Evolutionary conservation across 2,113 vertebrate genomes (phyloP), one percentile per base, ranked within the genome.

Genomic region (Eubucco bourcierii): DNA sequence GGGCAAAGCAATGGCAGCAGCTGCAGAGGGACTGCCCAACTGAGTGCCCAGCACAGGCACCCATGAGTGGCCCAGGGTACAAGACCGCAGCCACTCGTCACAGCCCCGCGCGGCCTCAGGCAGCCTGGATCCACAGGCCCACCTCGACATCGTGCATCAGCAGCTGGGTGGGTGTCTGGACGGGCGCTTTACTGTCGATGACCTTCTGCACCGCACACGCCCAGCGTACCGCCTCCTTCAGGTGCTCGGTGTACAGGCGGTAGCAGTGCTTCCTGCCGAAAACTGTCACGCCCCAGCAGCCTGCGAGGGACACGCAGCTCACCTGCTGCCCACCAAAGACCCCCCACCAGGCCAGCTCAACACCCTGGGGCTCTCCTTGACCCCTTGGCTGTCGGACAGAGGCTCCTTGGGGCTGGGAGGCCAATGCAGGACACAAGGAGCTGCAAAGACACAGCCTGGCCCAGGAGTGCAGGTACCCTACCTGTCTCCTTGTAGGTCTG

Each of bases 81-180:
- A 4, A 47, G 33, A 3, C 23, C 63, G n/a, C 3, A 2, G 1
- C 68, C 1, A 1, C 3, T 44, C 7, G 3, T 4, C 33, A 63
- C 2, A 3, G 44, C 9, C 50, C 82, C 6, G 55, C 72, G 2
- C 0, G 0, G 56, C 66, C 21, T 29, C 8, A 4, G 27, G 33
- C 3, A 1, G 44, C 44, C 16, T 46, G 44, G 44, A 17, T 46
- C 59, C 85, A 1, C 0, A 0, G 33, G 53, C 95, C 89, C 91
- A 99, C 99, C 98, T 99, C 98, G 1, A 99, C 98, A 56, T 99
- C 99, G 3, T 97, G 98, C 90, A 99, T 99, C 77, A 99, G 98
- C 68, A 99, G 98, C 97, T 99, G 99, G 2, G 99, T 99, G 56
- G 99, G 99, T 0, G 99, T 99, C 90, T 99, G 99, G 87, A 99